Percentiles rank a stretch among this genome's conserved stretches.
Conservation (phyloP, 1,140 invertebrate species). For the Drosophila nikananu region DNA sequence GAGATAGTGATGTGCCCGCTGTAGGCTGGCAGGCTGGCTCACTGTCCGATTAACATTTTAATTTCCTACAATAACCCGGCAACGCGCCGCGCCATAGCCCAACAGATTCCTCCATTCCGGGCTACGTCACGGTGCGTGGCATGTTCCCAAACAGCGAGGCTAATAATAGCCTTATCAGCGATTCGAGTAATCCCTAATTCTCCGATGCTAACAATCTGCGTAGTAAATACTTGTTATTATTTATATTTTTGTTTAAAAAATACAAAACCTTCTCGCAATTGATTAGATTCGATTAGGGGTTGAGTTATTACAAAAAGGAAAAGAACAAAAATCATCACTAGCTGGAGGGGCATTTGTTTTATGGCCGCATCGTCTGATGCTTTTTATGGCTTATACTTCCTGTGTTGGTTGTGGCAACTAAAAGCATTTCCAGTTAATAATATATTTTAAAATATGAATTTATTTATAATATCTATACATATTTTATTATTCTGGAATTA, state of each 20-base stretch:
- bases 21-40: background rate
- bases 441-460: background rate
- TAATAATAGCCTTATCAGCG: constrained; percentile 37
- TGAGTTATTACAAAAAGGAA: constrained; percentile 6
- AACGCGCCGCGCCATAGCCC: background rate
- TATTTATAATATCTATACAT: no score
- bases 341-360: constrained; percentile 7
- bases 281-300: constrained; percentile 28
- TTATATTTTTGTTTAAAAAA: constrained; percentile 19
- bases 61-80: background rate
- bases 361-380: constrained; percentile 7
- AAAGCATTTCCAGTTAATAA: no score
- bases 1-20: background rate
- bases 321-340: background rate
- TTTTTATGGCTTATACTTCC: constrained; percentile 12
- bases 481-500: background rate
- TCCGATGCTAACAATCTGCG: constrained; percentile 31
- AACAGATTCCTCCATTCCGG: background rate
- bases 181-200: constrained; percentile 28
- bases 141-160: constrained; percentile 19
- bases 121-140: constrained; percentile 46
- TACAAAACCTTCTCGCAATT: constrained; percentile 12
- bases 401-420: background rate
- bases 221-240: constrained; percentile 43
- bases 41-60: constrained; percentile 27